Percentiles rank a stretch among this genome's conserved stretches.
These are phyloP conservation scores for human DNA, from an alignment of 2,113 vertebrate species.

Conservation along the genomic window GRCh38 chr6:68438001-68438500, in stretches of 20 bases:
- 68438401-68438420: neutral
- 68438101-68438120: conserved; percentile 75
- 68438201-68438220: conserved; percentile 71
- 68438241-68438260: conserved; percentile 35
- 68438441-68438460: neutral
- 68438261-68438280: neutral
- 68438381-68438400: neutral
- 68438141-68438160: conserved; percentile 75
- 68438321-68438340: neutral
- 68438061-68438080: neutral
- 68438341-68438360: neutral
- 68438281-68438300: neutral
- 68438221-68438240: conserved; percentile 71
- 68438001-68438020: neutral
- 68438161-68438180: conserved; percentile 70
- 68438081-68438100: neutral
- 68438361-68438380: neutral
- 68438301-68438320: neutral
- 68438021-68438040: neutral
- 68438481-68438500: neutral
- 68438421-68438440: neutral
- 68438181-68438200: conserved; percentile 74
- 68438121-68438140: conserved; percentile 62
- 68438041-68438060: neutral
- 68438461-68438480: neutral